Base-by-base conservation (phyloP, 2,113 vertebrate genomes). In the Ia io region DNA sequence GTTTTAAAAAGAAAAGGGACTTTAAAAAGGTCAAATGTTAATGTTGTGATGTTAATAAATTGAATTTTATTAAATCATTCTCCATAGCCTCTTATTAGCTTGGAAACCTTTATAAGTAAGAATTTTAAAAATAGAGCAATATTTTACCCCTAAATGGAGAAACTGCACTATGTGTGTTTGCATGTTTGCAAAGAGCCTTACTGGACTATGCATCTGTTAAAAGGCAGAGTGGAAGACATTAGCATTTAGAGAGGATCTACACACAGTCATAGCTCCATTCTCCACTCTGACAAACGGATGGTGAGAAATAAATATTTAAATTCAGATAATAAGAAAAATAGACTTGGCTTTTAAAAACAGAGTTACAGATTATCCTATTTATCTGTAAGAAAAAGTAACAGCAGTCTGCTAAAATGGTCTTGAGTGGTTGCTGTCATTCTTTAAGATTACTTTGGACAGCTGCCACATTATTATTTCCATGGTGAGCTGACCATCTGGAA, bases 401-500 rank as follows among this genome's bases (percentile, higher is more conserved):
- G 23, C 32, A 44, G 1, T 37, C 40, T 76, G 49, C 37, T 86
- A 71, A 96, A 63, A 67, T 56, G 40, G 17, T 87, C 73, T 79
- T 37, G 42, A 91, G 70, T 71, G 9, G 28, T 91, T 90, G 79
- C 84, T 87, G 76, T 91, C 87, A 73, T 53, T 94, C 76, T 84
- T 61, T 70, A 37, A 84, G 79, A 95, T 95, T 78, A 74, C 40
- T 94, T 84, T 93, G 95, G 95, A 84, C 37, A 94, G 74, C 70
- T 94, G 95, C 89, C 90, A 77, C 59, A 35, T 76, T 90, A 91
- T 91, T 88, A 82, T 89, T 84, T 85, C 95, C 79, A 61, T 77
- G 63, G 87, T 90, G 94, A 96, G 79, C 51, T 94, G 83, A 59
- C 79, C 79, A 86, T 94, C 70, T 96, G 90, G 96, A 92, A 96